These are phyloP conservation scores for Aplidium turbinatum DNA, from an alignment of 23 tunicate species.

Conservation along the genomic window DNA sequence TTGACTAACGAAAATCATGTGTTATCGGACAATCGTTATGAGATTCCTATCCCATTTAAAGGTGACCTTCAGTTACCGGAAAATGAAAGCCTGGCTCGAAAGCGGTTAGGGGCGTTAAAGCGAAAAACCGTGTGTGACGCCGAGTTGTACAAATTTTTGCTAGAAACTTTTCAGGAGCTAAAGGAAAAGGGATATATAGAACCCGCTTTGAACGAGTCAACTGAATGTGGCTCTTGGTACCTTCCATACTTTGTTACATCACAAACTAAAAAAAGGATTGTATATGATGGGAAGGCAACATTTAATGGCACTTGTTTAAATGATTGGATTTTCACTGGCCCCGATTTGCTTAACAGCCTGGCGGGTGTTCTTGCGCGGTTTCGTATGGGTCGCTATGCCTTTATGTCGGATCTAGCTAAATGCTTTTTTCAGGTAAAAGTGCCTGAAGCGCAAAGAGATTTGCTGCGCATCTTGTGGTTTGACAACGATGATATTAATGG, in stretches of 20 bases:
- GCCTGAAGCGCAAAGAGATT: slow-evolving; percentile 7
- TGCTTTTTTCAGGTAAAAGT: slow-evolving; percentile 17
- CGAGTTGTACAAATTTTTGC: no score
- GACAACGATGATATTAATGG: neutral
- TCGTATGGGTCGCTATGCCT: slow-evolving; percentile 11
- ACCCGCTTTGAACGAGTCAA: no score
- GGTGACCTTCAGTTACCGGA: no score
- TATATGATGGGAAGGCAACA: slow-evolving; percentile 18
- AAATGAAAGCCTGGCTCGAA: no score
- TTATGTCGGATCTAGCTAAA: slow-evolving; percentile 15
- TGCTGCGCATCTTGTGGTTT: slow-evolving; percentile 16
- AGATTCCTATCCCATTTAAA: no score
- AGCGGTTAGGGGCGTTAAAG: no score
- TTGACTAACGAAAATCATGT: no score
- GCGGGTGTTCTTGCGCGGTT: slow-evolving; percentile 2
- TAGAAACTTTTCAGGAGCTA: no score
- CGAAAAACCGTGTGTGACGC: no score
- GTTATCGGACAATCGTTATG: no score
- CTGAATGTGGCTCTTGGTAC: slow-evolving; percentile 2
- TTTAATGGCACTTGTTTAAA: slow-evolving; percentile 3
- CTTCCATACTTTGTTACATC: slow-evolving; percentile 9
- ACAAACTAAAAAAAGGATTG: neutral
- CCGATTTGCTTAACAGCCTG: slow-evolving; percentile 12
- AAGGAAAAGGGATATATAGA: no score
- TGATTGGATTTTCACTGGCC: slow-evolving; percentile 9